Evolutionary conservation across 2,113 vertebrate species (phyloP).

Genomic region (Malaclemys terrapin): DNA sequence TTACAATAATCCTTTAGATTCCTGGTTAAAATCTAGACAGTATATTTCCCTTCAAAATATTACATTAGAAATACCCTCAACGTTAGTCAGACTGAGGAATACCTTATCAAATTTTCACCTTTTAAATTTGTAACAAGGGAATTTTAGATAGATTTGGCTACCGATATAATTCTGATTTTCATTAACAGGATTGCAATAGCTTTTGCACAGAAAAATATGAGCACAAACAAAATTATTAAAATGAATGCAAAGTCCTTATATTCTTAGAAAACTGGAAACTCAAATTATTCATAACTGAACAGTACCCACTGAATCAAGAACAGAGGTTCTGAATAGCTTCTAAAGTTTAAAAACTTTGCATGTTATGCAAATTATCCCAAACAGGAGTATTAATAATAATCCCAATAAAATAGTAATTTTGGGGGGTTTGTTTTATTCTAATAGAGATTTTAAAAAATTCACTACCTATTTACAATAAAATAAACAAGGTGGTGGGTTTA

Average conservation of each 20-base stretch:
- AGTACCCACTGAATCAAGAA: neutral
- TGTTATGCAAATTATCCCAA: neutral
- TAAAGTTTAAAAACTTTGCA: neutral
- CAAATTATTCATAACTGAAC: neutral
- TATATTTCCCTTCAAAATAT: constrained; percentile 26
- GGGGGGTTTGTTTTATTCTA: constrained; percentile 31
- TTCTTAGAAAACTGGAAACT: neutral
- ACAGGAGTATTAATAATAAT: constrained; percentile 18
- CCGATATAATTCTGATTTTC: constrained; percentile 66
- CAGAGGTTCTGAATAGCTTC: neutral
- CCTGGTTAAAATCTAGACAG: constrained; percentile 50
- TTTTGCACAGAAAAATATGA: constrained; percentile 25
- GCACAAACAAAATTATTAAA: neutral
- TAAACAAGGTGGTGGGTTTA: constrained; percentile 6
- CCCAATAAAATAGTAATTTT: neutral
- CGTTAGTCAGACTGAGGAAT: constrained; percentile 60
- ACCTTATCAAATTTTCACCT: constrained; percentile 73
- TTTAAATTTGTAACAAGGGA: constrained; percentile 72
- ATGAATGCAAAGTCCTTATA: constrained; percentile 14
- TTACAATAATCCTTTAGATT: constrained; percentile 43
- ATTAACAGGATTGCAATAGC: constrained; percentile 68
- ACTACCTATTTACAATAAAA: neutral
- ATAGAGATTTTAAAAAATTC: neutral
- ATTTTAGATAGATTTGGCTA: constrained; percentile 64
- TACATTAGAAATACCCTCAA: constrained; percentile 54